Evolutionary conservation across 2,888 invertebrate species (phyloP).

Genomic region (Serrognathus titanus): DNA sequence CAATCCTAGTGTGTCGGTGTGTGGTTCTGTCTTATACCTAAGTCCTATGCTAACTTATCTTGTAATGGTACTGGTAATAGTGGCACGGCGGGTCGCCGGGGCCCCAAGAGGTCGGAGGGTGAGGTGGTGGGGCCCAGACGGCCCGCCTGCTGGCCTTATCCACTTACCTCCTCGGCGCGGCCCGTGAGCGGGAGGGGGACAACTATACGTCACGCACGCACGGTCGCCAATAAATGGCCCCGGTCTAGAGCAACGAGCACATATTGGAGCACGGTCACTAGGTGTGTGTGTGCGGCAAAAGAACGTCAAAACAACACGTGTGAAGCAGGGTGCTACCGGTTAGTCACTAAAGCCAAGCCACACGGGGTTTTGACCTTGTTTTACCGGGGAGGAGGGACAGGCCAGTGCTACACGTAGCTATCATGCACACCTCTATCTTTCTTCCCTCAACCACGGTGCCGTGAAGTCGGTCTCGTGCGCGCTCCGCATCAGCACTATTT

Average conservation of each 20-base stretch:
- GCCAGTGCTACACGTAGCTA: slow-evolving; percentile 64
- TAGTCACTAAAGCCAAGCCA: slow-evolving; percentile 52
- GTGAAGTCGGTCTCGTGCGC: slow-evolving; percentile 99
- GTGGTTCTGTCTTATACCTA: too few species aligned
- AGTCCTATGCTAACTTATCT: not conserved
- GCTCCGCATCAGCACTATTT: slow-evolving; percentile 99
- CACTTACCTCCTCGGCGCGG: slow-evolving; percentile 51
- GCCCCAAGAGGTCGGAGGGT: slow-evolving; percentile 49
- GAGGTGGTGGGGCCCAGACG: slow-evolving; percentile 8
- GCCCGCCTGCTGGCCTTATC: slow-evolving; percentile 47
- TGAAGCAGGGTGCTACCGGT: slow-evolving; percentile 50
- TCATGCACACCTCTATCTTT: slow-evolving; percentile 99
- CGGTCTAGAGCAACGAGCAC: slow-evolving; percentile 57
- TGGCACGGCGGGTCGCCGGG: slow-evolving; percentile 69
- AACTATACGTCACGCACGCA: slow-evolving; percentile 14
- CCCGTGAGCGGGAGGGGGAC: slow-evolving; percentile 52
- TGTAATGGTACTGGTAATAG: slow-evolving; percentile 57
- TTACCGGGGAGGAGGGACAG: slow-evolving; percentile 52
- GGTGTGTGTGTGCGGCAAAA: slow-evolving; percentile 47
- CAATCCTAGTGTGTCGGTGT: too few species aligned
- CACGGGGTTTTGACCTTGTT: slow-evolving; percentile 52
- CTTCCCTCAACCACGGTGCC: slow-evolving; percentile 99
- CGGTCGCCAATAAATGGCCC: slow-evolving; percentile 51
- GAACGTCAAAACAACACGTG: slow-evolving; percentile 53
- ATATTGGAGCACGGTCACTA: slow-evolving; percentile 45